Evolutionary conservation across 2,888 invertebrate genomes (phyloP).

Genomic region (Cataglyphis cursor): DNA sequence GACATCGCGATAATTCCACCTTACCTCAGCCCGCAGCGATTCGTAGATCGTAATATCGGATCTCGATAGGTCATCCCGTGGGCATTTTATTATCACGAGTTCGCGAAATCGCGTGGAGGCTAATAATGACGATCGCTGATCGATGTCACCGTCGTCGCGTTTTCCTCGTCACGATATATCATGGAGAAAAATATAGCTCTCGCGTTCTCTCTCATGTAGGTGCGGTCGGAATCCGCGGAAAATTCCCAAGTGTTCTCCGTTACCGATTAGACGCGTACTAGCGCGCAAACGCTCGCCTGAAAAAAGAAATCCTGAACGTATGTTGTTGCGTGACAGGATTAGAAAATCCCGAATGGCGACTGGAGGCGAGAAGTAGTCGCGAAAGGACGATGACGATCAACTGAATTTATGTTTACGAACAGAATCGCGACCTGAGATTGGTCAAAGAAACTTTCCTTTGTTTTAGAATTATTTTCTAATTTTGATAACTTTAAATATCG

Average conservation of each 20-base stretch:
- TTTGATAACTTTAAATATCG: neutral
- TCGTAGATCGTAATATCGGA: constrained; percentile 68
- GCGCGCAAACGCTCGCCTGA: constrained; percentile 59
- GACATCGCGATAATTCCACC: constrained; percentile 85
- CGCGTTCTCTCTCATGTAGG: constrained; percentile 72
- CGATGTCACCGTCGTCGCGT: constrained; percentile 27
- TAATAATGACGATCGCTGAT: constrained; percentile 8
- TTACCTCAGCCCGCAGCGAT: constrained; percentile 73
- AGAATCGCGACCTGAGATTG: neutral
- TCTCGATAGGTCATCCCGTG: constrained; percentile 83
- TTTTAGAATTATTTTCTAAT: neutral
- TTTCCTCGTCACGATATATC: constrained; percentile 44
- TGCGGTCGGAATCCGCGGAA: constrained; percentile 74
- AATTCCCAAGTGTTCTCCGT: constrained; percentile 78
- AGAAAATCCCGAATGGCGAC: constrained; percentile 59
- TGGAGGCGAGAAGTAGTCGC: neutral
- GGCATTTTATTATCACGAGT: constrained; percentile 80
- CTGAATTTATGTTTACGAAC: constrained; percentile 12
- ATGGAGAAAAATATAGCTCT: constrained; percentile 64
- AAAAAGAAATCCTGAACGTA: constrained; percentile 71
- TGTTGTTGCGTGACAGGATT: constrained; percentile 76
- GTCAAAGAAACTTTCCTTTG: neutral
- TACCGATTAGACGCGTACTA: constrained; percentile 57
- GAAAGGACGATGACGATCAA: constrained; percentile 2
- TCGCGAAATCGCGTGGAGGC: constrained; percentile 26